Percentiles rank a stretch among this genome's conserved stretches.
These are phyloP conservation scores for Atherinosoma microstoma DNA, from an alignment of 2,797 vertebrate genomes.

Conservation along the genomic window DNA sequence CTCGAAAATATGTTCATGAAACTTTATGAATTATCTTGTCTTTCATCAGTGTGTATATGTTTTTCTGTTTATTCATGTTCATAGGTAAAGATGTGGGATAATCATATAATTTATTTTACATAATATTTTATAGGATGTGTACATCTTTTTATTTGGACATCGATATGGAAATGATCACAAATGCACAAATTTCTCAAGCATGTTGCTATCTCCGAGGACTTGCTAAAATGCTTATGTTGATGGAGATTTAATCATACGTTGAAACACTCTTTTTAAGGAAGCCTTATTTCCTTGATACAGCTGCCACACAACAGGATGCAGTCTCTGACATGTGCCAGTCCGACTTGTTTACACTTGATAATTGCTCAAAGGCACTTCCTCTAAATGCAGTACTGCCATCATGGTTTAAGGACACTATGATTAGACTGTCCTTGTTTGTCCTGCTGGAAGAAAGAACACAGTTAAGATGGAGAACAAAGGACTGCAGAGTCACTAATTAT, in stretches of 20 bases:
- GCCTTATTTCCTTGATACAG: conserved; percentile 6
- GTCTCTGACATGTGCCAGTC: conserved; percentile 55
- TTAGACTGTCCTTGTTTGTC: conserved; percentile 58
- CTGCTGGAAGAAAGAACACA: conserved; percentile 33
- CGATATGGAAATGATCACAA: not conserved
- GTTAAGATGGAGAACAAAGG: conserved; percentile 29
- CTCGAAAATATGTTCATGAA: too few relatives aligned
- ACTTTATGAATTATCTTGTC: too few relatives aligned
- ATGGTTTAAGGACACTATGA: conserved; percentile 45
- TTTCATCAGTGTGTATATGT: too few relatives aligned
- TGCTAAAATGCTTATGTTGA: not conserved
- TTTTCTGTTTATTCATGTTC: too few relatives aligned
- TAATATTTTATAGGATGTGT: too few relatives aligned
- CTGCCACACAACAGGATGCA: conserved; percentile 16
- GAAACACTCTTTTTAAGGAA: not conserved
- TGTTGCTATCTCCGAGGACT: not conserved
- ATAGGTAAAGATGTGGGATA: too few relatives aligned
- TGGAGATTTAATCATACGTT: not conserved
- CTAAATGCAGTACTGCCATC: conserved; percentile 10
- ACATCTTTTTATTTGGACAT: not conserved
- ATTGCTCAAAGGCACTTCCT: conserved; percentile 57
- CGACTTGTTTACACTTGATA: conserved; percentile 54
- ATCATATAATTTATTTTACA: too few relatives aligned
- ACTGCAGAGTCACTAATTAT: conserved; percentile 40
- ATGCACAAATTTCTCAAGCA: not conserved